Conservation (phyloP, 2,797 vertebrate species). For the Coregonus suidteri region DNA sequence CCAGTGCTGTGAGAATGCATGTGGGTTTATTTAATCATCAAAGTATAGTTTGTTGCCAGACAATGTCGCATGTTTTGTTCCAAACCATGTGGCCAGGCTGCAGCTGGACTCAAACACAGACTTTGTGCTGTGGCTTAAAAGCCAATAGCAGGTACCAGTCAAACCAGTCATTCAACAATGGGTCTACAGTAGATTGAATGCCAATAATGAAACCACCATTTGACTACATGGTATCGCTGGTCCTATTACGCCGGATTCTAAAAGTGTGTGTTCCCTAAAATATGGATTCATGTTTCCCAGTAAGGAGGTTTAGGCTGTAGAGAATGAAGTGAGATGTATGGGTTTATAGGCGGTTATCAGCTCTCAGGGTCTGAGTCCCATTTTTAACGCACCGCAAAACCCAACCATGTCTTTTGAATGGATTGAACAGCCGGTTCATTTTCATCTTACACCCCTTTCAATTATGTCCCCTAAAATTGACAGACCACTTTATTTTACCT, state of each 20-base stretch:
- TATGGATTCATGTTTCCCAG: neutral
- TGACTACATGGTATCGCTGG: neutral
- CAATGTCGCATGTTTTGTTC: too few species aligned
- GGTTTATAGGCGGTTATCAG: neutral
- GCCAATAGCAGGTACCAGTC: neutral
- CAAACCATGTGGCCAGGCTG: neutral
- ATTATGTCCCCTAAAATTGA: neutral
- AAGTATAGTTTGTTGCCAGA: too few species aligned
- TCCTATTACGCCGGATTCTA: neutral
- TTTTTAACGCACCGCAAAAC: neutral
- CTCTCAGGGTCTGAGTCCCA: neutral
- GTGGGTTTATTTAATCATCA: too few species aligned
- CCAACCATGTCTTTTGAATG: neutral
- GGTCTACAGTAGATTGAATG: neutral
- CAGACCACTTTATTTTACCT: neutral
- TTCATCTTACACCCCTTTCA: neutral
- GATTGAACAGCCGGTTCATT: slow-evolving; percentile 4
- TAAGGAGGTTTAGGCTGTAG: neutral
- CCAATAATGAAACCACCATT: neutral
- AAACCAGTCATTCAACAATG: neutral
- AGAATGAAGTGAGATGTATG: neutral
- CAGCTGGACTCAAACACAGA: neutral
- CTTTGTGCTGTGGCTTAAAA: neutral
- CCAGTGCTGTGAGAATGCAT: too few species aligned
- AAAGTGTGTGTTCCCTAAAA: neutral